Conservation (phyloP, 1,140 invertebrate genomes). For the Dreissena rostriformis region DNA sequence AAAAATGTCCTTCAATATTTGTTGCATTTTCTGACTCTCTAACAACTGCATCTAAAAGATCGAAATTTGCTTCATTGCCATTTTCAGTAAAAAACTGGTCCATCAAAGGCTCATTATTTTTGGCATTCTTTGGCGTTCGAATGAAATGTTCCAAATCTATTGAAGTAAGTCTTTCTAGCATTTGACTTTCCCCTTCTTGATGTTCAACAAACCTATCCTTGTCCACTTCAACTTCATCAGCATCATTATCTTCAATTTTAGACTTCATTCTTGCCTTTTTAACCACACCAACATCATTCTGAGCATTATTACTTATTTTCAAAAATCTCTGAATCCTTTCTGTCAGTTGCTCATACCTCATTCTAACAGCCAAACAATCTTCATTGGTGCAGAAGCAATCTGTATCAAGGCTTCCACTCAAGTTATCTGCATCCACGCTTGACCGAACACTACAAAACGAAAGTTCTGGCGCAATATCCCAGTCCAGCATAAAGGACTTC, state of each 20-base stretch:
- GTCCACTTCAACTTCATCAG: background rate
- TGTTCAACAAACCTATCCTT: constrained; percentile 31
- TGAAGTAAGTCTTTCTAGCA: constrained; percentile 24
- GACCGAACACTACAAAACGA: constrained; percentile 55
- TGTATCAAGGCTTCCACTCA: constrained; percentile 27
- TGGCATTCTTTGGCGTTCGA: background rate
- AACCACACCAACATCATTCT: background rate
- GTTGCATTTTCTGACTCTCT: constrained; percentile 1
- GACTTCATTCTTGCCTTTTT: constrained; percentile 9
- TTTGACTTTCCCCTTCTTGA: constrained; percentile 39
- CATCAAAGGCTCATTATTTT: background rate
- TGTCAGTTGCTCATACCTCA: constrained; percentile 52
- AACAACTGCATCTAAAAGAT: constrained; percentile 25
- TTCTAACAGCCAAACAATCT: constrained; percentile 51
- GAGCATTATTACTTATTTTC: background rate
- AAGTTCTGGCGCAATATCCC: constrained; percentile 51
- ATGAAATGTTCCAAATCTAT: constrained; percentile 39
- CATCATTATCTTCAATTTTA: constrained; percentile 21
- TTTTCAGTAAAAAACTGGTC: constrained; percentile 33
- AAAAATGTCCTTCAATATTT: constrained; percentile 46
- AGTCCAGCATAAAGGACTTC: constrained; percentile 44
- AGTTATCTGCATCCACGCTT: constrained; percentile 14
- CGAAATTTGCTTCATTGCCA: constrained; percentile 21
- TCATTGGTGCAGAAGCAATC: constrained; percentile 38
- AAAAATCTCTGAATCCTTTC: constrained; percentile 46